These are phyloP conservation scores for Brachymystax lenok DNA, from an alignment of 2,797 vertebrate genomes.

Conservation along the genomic window DNA sequence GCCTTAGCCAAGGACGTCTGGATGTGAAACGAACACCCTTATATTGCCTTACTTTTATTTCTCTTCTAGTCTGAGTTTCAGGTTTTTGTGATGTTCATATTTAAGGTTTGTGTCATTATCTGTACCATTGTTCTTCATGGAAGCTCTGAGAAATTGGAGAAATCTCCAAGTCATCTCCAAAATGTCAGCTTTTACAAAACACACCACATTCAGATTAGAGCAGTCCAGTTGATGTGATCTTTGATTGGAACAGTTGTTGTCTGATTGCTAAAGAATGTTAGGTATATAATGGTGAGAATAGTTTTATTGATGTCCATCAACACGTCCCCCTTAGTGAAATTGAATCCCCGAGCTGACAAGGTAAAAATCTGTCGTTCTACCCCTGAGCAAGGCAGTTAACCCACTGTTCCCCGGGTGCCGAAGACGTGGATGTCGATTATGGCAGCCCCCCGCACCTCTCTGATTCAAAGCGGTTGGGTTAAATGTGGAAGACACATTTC, in stretches of 20 bases:
- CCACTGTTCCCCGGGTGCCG: too few species aligned
- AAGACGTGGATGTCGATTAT: too few species aligned
- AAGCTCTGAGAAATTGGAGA: neutral
- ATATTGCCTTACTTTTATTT: slow-evolving; percentile 22
- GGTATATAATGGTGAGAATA: slow-evolving; percentile 60
- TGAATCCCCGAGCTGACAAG: neutral
- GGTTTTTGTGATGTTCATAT: neutral
- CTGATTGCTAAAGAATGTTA: slow-evolving; percentile 3
- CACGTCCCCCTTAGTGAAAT: slow-evolving; percentile 6
- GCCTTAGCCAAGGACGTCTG: slow-evolving; percentile 44
- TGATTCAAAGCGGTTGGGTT: too few species aligned
- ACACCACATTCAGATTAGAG: neutral
- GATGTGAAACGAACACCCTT: slow-evolving; percentile 10
- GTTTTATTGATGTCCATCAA: slow-evolving; percentile 60
- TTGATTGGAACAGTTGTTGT: neutral
- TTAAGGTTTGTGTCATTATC: neutral
- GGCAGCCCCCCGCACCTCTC: too few species aligned
- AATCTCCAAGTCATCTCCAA: neutral
- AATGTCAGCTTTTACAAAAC: neutral
- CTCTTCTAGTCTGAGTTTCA: neutral
- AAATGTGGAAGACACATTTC: too few species aligned
- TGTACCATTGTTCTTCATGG: neutral
- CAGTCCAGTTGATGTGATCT: neutral
- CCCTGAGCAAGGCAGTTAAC: too few species aligned
- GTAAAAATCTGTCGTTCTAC: too few species aligned